phyloP scores from a whole-genome alignment of 2,113 vertebrate species.

The Aythya baeri region DNA sequence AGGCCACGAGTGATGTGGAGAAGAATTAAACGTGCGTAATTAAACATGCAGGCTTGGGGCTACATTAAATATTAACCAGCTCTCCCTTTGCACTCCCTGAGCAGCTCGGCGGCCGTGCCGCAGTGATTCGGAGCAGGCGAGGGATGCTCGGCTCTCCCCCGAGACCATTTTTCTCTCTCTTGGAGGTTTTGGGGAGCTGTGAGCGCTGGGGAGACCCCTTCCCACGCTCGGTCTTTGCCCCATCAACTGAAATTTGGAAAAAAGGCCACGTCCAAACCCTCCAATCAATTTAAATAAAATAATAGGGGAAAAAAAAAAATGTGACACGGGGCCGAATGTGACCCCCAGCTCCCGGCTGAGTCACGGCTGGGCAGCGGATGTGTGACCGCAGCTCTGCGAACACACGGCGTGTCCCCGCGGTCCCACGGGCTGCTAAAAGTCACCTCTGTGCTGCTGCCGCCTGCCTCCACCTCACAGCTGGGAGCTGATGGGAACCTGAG shows the following conservation, averaged over 20 bases:
- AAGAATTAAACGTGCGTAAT: background rate
- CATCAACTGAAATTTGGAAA: background rate
- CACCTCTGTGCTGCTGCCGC: background rate
- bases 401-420: accelerated
- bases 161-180: background rate
- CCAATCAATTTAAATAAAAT: background rate
- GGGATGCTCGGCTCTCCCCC: background rate
- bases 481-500: background rate
- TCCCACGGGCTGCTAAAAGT: background rate
- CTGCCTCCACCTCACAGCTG: accelerated
- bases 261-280: too few relatives aligned
- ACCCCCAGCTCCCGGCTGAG: background rate
- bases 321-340: accelerated
- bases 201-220: background rate
- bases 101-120: accelerated
- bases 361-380: background rate
- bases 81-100: background rate
- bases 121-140: background rate
- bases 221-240: background rate
- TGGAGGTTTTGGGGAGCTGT: background rate
- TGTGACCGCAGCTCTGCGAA: background rate
- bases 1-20: accelerated
- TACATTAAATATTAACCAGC: background rate
- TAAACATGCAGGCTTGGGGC: background rate
- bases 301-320: too few relatives aligned